Base-by-base conservation (phyloP, 2,888 invertebrate genomes). In the Drosophila eohydei region DNA sequence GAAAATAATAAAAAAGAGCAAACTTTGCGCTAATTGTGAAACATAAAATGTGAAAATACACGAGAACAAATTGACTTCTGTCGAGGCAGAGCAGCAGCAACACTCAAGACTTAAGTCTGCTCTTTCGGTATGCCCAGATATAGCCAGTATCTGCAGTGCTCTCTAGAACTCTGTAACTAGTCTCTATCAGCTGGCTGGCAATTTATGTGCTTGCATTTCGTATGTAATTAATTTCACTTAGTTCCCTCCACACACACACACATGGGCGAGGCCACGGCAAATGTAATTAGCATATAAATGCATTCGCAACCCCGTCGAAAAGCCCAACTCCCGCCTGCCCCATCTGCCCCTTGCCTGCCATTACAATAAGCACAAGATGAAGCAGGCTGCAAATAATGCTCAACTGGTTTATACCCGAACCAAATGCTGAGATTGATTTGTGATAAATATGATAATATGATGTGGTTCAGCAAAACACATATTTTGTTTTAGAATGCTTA, bases 261-360 rank as follows among this genome's bases (percentile, higher is more conserved):
- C 50, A 54, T 40, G 34, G 38, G 55, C 61, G 66, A 73, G 72
- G 65, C 70, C 78, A 63, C 60, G 60, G 78, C 81, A 71, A 71
- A 64, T 83, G 74, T 74, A 83, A 83, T 83, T 83, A 83, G 83
- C 88, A 87, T 81, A 84, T 82, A 74, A 70, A 84, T 71, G 82
- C 78, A 80, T 80, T 74, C 74, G 64, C 68, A 87, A 83, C 74
- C 75, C 74, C 58, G 66, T 62, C 56, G 58, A 59, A 62, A 52
- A 30, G 50, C 46, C 46, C 58, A 44, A 41, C 21, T 36, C 1
- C 34, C 36, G n/a, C 32, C n/a, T 8, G n/a, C 40, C 14, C 34
- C 32, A 11, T 11, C 40, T 36, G 11, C 41, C 34, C 40, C 34
- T 38, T 32, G 48, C 68, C 68, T 66, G 67, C 64, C 73, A 59